Base-by-base conservation (phyloP, 2,888 invertebrate genomes). In the Aphelenchoides bicaudatus region DNA sequence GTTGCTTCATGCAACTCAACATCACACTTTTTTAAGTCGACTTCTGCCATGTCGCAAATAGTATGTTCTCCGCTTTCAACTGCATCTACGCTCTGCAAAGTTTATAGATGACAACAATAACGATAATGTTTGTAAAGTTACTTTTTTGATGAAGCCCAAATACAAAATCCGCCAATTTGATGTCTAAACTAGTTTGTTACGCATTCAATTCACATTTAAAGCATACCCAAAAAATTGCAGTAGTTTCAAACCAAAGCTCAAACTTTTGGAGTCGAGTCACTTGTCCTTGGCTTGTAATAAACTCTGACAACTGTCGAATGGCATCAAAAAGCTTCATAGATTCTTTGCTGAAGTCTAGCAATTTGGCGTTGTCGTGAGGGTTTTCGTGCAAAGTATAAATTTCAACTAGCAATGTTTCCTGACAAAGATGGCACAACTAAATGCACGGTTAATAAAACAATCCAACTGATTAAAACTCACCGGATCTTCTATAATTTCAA, bases 311-410 rank as follows among this genome's bases (percentile, higher is more conserved):
- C 25, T 65, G 61, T 16, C 56, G 25, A 6, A 63, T 29, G n/a
- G 63, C 65, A 37, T 69, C 65, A 21, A 65, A 65, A n/a, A 65
- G 63, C 8, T 53, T 49, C 65, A 65, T 65, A 6, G 65, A 53
- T 10, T 47, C 48, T 31, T 65, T 59, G 16, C 63, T 70, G 31
- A 70, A 65, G 13, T 21, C 25, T n/a, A 38, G 39, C 28, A 65
- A 48, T n/a, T 61, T 29, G 10, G 43, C 49, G 1, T 43, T 34
- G 39, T 67, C 58, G 43, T 43, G 43, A 8, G 43, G 8, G 23
- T 43, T 19, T 6, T 43, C 43, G 23, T 21, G 10, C 23, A 43
- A n/a, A 10, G 16, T 25, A n/a, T 8, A 21, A 10, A 25, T 43
- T n/a, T 43, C 43, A 6, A 43, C 6, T n/a, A 21, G 10, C 43